phyloP scores from a whole-genome alignment of 2,888 invertebrate species.

The Caenorhabditis becei region DNA sequence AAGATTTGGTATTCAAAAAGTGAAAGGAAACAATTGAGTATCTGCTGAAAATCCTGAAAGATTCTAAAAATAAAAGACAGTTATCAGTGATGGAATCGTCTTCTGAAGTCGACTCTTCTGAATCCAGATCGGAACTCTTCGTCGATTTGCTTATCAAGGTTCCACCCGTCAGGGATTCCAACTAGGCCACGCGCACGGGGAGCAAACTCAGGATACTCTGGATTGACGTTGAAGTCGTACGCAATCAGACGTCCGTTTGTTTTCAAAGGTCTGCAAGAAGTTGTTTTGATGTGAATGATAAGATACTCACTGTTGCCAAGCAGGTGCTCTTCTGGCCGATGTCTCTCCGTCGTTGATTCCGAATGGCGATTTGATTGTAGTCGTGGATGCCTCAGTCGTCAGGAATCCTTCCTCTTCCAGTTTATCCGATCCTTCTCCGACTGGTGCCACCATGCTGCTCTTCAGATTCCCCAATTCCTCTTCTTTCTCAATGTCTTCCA shows the following conservation, averaged over 20 bases:
- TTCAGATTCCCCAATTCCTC: slow-evolving; percentile 17
- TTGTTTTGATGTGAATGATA: too few relatives aligned
- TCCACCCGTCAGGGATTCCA: slow-evolving; percentile 67
- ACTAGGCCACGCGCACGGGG: slow-evolving; percentile 64
- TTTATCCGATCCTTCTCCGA: slow-evolving; percentile 23
- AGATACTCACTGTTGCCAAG: slow-evolving; percentile 15
- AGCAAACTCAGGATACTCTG: slow-evolving; percentile 52
- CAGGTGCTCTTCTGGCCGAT: neutral
- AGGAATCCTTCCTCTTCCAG: slow-evolving; percentile 26
- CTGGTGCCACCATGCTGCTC: slow-evolving; percentile 38
- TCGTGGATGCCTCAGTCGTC: slow-evolving; percentile 11
- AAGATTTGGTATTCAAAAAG: neutral
- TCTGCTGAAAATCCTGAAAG: slow-evolving; percentile 12
- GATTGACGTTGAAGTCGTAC: slow-evolving; percentile 52
- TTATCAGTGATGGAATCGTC: slow-evolving; percentile 10
- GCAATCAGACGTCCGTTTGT: slow-evolving; percentile 35
- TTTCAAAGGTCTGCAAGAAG: slow-evolving; percentile 38
- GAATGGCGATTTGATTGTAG: slow-evolving; percentile 3
- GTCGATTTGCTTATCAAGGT: slow-evolving; percentile 57
- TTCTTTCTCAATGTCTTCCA: slow-evolving; percentile 32
- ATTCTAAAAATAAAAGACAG: neutral
- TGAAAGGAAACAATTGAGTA: slow-evolving; percentile 22
- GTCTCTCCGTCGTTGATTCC: slow-evolving; percentile 30
- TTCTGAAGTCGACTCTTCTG: slow-evolving; percentile 40
- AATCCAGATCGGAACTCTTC: slow-evolving; percentile 58